Evolutionary conservation across 2,888 invertebrate genomes (phyloP).

Genomic region (Meghimatium bilineatum): DNA sequence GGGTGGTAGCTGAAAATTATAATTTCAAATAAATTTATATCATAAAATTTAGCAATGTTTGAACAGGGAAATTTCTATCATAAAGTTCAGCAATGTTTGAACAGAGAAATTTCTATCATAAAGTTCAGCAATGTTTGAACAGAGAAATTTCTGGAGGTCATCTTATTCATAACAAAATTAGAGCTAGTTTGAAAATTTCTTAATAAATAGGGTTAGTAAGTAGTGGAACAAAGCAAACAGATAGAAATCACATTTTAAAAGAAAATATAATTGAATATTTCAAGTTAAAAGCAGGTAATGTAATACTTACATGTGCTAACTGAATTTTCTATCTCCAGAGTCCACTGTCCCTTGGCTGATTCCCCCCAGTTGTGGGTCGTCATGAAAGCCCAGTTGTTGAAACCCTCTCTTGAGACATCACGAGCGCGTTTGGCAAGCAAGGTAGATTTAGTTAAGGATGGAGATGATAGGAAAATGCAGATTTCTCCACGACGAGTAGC

Average conservation of each 20-base stretch:
- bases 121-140: not conserved
- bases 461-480: slow-evolving; percentile 82
- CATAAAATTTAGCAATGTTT: too few species aligned
- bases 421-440: slow-evolving; percentile 92
- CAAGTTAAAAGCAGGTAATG: not conserved
- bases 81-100: too few species aligned
- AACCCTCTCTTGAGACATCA: slow-evolving; percentile 91
- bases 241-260: not conserved
- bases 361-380: slow-evolving; percentile 99
- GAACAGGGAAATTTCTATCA: too few species aligned
- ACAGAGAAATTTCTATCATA: not conserved
- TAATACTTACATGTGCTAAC: slow-evolving; percentile 70
- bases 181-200: too few species aligned
- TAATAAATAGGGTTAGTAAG: too few species aligned
- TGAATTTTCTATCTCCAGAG: slow-evolving; percentile 88
- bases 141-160: not conserved
- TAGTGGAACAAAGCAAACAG: not conserved
- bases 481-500: slow-evolving; percentile 95
- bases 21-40: too few species aligned
- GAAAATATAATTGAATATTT: not conserved
- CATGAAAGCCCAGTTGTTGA: slow-evolving; percentile 99
- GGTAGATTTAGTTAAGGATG: slow-evolving; percentile 83
- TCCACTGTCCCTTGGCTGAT: slow-evolving; percentile 94
- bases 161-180: not conserved
- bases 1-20: too few species aligned